Base-by-base conservation (phyloP, 64 coral and sea anemone species). In the Exaiptasia diaphana region DNA sequence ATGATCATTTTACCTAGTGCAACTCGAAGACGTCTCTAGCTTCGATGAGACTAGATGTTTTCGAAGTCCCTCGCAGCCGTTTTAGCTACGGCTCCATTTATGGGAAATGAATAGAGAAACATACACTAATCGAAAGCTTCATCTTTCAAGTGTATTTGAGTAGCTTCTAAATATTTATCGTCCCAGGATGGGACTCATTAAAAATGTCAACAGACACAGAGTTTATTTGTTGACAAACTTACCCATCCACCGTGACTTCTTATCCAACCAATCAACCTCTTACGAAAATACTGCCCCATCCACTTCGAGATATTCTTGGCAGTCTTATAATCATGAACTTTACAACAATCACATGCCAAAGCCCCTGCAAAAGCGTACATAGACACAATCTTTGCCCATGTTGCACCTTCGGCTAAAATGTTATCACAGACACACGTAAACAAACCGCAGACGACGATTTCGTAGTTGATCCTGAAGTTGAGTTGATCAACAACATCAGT, bases 201-300 rank as follows among this genome's bases (percentile, higher is more conserved):
- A n/a, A n/a, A n/a, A n/a, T n/a, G n/a, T n/a, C n/a, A n/a, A n/a
- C n/a, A n/a, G n/a, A n/a, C n/a, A n/a, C n/a, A n/a, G n/a, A n/a
- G n/a, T n/a, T n/a, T n/a, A n/a, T n/a, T n/a, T n/a, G n/a, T n/a
- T n/a, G n/a, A n/a, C n/a, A n/a, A 26, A 18, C 86, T 79, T 73
- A 94, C 91, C 91, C 91, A 94, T 50, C 86, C 91, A n/a, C 91
- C 91, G 58, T 94, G 53, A 54, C 85, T 57, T 67, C 74, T 61
- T 12, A 94, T 89, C 91, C 91, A 94, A 14, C 67, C 45, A 50
- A 78, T 72, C 13, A 94, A 18, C 8, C 91, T 77, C 33, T 49
- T 84, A 3, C 46, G 71, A 21, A 64, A 78, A 31, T 87, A 94
- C 9, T 69, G 67, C 7, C 72, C 86, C 91, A 94, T 94, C 91